Base-by-base conservation (phyloP, 2,113 vertebrate genomes). In the Heloderma charlesbogerti region DNA sequence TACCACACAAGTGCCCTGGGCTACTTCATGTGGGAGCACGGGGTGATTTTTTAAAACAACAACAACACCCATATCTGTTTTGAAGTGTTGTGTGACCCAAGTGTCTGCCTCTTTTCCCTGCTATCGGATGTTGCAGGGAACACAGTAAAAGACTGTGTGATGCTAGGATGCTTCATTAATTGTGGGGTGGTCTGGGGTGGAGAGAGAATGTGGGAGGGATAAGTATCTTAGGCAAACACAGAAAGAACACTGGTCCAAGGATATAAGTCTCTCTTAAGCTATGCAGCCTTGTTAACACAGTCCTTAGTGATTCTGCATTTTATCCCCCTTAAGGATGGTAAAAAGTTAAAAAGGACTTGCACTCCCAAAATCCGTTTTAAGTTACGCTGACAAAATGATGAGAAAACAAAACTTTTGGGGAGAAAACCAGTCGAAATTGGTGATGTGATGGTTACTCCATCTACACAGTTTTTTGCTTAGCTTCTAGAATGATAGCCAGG, bases 401-500 rank as follows among this genome's bases (percentile, higher is more conserved):
- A 27, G 89, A 90, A 45, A 40, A 22, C n/a, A n/a, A 48, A 3
- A 66, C 63, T 72, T 93, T 31, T 54, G 89, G 37, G 86, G 43
- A 45, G 60, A 63, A 63, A 63, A 63, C 20, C 60, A 20, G 60
- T 22, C 12, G 3, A 20, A 2, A 63, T 63, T 12, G 20, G 60
- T 63, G 60, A 63, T 63, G 20, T 63, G 60, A 63, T 63, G 60
- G 60, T 63, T 60, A 60, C 57, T 60, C 57, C 15, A 2, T 60
- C 10, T 16, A 60, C 12, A 60, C 12, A 60, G 12, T 60, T 15
- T 20, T 63, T 22, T 63, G 20, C 16, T 51, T 5, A 18, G 45
- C 13, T 80, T 80, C 45, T 34, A 31, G 12, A 48, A 63, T 27
- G 27, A 6, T 54, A 80, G 2, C 48, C 48, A 18, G 54, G 34